Evolutionary conservation across 2,113 vertebrate genomes (phyloP), one percentile per base, ranked within the genome.

Genomic region (Choloepus hoffmanni): DNA sequence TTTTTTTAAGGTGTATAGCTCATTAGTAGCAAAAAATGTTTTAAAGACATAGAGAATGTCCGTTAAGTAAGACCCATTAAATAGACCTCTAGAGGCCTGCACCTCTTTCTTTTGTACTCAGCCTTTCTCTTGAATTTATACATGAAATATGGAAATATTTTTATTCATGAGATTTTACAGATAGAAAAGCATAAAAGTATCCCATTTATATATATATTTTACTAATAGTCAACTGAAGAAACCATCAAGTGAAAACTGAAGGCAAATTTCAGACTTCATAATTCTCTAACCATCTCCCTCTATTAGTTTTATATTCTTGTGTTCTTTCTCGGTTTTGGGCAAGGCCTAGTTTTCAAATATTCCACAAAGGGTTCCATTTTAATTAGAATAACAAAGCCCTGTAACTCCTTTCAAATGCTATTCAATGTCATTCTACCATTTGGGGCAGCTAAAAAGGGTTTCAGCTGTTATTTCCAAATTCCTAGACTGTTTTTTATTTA

Each of bases 181-280:
- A 77, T 15, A 70, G 33, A 83, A 83, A 68, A 68, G 76, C 24
- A 82, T 87, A 82, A 83, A 92, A 89, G 53, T 53, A 62, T 92
- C 70, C 33, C 63, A 30, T 10, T 2, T 50, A 53, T 77, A 16
- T 83, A 77, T 84, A 74, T 86, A 55, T 60, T 60, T 60, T 60
- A 23, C 26, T 63, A 13, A 72, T 58, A 65, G 48, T 23, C 21
- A 84, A 50, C 18, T 55, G 26, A 55, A 84, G 40, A 90, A 90
- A 84, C 62, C 40, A 95, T 24, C 26, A 70, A 77, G 21, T 83
- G 62, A 89, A 89, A 77, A 84, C 15, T 77, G 77, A 89, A 62
- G 79, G 23, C 78, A 84, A 70, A 89, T 89, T 63, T 92, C 33
- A 95, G 78, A 65, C 36, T 85, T 93, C 21, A 63, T 89, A 67